A percentile compares a stretch with the other conserved stretches of the same genome.
Conservation (phyloP, 2,113 vertebrate species). For the Azemiops feae region DNA sequence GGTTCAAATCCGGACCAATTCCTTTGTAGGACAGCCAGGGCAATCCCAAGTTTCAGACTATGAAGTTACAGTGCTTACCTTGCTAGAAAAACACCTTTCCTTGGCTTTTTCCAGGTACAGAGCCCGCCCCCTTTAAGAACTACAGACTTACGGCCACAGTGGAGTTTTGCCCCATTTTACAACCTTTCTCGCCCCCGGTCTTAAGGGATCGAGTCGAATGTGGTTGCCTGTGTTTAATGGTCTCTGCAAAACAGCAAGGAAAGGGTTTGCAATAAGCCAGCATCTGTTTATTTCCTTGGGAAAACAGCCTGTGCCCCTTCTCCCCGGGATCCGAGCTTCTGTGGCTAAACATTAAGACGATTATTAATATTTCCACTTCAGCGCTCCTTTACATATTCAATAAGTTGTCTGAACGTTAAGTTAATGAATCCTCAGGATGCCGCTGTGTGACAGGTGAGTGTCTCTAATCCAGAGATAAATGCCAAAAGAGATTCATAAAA, state of each 20-base stretch:
- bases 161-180: too few relatives aligned
- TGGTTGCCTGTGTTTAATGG: too few relatives aligned
- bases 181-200: too few relatives aligned
- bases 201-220: too few relatives aligned
- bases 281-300: neutral
- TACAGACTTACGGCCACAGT: too few relatives aligned
- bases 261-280: neutral
- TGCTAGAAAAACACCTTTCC: too few relatives aligned
- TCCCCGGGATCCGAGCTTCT: constrained; percentile 10
- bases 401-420: constrained; percentile 27
- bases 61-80: neutral
- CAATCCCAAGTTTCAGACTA: neutral
- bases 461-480: neutral
- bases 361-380: constrained; percentile 24
- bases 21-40: neutral
- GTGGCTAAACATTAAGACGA: constrained; percentile 12
- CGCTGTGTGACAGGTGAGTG: neutral
- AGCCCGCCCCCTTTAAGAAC: too few relatives aligned
- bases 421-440: constrained; percentile 13
- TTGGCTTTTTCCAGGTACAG: too few relatives aligned
- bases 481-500: neutral
- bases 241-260: neutral
- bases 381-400: constrained; percentile 5
- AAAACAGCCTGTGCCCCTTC: neutral
- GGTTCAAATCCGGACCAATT: neutral